Evolutionary conservation across 2,888 invertebrate genomes (phyloP), one percentile per base, ranked within the genome.

Genomic region (Papilio elwesi): DNA sequence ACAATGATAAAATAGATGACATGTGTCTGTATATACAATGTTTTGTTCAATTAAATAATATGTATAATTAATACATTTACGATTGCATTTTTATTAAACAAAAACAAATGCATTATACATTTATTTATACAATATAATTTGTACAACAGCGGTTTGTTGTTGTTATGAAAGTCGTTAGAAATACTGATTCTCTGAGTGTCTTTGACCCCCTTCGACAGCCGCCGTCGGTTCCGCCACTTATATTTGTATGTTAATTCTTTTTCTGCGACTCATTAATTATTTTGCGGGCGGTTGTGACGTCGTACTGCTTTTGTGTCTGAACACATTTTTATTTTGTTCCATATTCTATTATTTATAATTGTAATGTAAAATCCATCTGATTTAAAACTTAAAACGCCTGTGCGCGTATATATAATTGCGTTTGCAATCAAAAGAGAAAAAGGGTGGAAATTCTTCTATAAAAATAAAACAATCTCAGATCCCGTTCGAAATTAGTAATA

Each of bases 161-260:
- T 43, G 53, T 16, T 6, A 55, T 47, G 55, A 55, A 67, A 16
- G 55, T 67, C 47, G 47, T 67, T 67, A 55, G 43, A 55, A 67
- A 67, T 55, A 55, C 26, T 53, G 49, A n/a, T 64, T 70, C 13
- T 52, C 55, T 64, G 70, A 70, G 64, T 64, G 52, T 70, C 64
- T 26, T 70, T 69, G 69, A 69, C 69, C 69, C 12, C 51, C 69
- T 69, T 52, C 62, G 62, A 52, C 69, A 49, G 59, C 69, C 59
- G 59, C 69, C 59, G 69, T 51, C 69, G 69, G 69, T 48, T 69
- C 59, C 59, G 51, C 62, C 69, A 69, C 69, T 69, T 69, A 38
- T 69, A 62, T 69, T 69, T 69, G 69, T 69, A 69, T 69, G 69
- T 62, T 69, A 69, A 69, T 47, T 48, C 64, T 70, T 38, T 52